Evolutionary conservation across 2,797 vertebrate species (phyloP).

Genomic region (Phoxinus dragarum): DNA sequence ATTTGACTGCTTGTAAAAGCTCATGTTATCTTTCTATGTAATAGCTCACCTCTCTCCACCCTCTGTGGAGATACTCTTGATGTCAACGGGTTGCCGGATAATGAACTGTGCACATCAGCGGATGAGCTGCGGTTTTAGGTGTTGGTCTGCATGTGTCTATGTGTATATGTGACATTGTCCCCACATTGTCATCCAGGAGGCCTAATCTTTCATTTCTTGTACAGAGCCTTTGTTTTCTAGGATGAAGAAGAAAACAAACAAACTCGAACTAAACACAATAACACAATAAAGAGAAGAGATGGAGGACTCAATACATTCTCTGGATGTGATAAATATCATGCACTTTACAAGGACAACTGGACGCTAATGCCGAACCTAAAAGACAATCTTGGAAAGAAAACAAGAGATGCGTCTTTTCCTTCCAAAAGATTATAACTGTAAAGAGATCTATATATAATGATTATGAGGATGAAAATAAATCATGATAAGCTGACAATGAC

Average conservation of each 20-base stretch:
- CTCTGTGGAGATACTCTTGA: constrained; percentile 6
- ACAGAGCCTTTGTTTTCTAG: constrained; percentile 55
- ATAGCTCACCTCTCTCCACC: constrained; percentile 8
- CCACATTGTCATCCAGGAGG: constrained; percentile 36
- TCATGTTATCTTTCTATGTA: background rate
- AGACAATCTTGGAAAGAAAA: constrained; percentile 54
- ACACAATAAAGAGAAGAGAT: constrained; percentile 41
- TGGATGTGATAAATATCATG: constrained; percentile 62
- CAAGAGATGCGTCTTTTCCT: constrained; percentile 60
- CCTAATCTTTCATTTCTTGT: constrained; percentile 53
- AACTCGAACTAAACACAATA: constrained; percentile 40
- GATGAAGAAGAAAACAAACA: constrained; percentile 44
- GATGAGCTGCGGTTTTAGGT: constrained; percentile 17
- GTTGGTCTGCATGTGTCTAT: constrained; percentile 52
- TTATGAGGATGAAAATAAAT: constrained; percentile 68
- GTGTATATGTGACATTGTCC: constrained; percentile 45
- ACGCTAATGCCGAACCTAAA: constrained; percentile 54
- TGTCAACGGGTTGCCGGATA: background rate
- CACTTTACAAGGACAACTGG: constrained; percentile 64
- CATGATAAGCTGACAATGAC: constrained; percentile 64
- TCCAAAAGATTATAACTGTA: constrained; percentile 68
- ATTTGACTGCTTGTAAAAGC: background rate
- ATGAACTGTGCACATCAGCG: constrained; percentile 19
- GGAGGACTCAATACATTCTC: constrained; percentile 56
- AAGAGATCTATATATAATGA: constrained; percentile 65